These are phyloP conservation scores for Caenorhabditis sp. DNA, from an alignment of 2,888 invertebrate genomes.

Conservation along the genomic window DNA sequence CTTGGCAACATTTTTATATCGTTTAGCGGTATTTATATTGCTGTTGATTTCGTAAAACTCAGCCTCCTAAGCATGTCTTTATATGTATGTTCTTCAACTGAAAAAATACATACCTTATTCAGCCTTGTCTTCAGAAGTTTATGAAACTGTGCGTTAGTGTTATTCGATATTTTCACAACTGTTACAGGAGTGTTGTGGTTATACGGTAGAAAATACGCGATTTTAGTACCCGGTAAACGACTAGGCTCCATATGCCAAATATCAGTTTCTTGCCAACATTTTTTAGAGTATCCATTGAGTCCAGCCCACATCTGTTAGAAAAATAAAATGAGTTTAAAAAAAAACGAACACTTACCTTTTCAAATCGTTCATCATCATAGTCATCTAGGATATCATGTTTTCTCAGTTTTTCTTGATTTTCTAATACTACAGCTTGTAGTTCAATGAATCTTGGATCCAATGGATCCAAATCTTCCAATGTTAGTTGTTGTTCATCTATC, in stretches of 20 bases:
- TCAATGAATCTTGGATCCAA: conserved; percentile 26
- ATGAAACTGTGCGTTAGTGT: conserved; percentile 19
- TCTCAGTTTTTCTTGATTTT: conserved; percentile 12
- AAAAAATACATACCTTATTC: neutral
- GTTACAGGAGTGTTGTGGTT: conserved; percentile 18
- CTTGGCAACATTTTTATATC: no score
- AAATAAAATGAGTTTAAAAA: conserved; percentile 2
- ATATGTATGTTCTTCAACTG: neutral
- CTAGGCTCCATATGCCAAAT: conserved; percentile 39
- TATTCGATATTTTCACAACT: conserved; percentile 25
- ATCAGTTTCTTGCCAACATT: conserved; percentile 31
- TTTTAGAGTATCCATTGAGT: conserved; percentile 15
- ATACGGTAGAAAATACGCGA: neutral
- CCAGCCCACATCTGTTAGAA: conserved; percentile 25
- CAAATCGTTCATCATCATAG: conserved; percentile 18
- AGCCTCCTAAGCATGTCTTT: conserved; percentile 10
- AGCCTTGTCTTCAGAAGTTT: conserved; percentile 15
- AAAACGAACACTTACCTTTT: conserved; percentile 9
- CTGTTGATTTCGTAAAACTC: conserved; percentile 14
- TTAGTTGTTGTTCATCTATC: conserved; percentile 23
- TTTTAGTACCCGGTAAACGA: neutral
- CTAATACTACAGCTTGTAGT: conserved; percentile 18
- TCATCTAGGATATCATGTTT: conserved; percentile 7
- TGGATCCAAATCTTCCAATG: conserved; percentile 35
- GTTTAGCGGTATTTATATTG: neutral